Base-by-base conservation (phyloP, 2,888 invertebrate species). In the Desoria tigrina region DNA sequence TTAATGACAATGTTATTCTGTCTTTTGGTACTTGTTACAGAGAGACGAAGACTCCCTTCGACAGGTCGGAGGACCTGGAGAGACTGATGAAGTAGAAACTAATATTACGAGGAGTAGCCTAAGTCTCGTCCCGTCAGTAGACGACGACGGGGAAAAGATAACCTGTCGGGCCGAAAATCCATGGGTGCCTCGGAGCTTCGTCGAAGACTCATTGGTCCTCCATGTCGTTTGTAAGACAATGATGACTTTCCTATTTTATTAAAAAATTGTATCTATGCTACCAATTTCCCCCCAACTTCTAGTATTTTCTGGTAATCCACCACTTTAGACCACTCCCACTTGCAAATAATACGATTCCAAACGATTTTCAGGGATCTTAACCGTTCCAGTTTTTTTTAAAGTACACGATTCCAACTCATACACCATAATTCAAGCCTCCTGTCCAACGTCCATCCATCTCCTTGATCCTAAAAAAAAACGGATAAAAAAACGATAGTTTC, bases 91-190 rank as follows among this genome's bases (percentile, higher is more conserved):
- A 66, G 69, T 63, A 63, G 90, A 90, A 79, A 92, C 92, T 81
- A 92, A 92, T 81, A 84, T 89, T 77, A 92, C 92, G 73, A 86
- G 89, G 79, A 92, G 92, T 79, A 89, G 89, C 81, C 84, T 94
- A 82, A 90, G 88, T 81, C 92, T 93, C 83, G 89, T 90, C 78
- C 93, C 93, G 64, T 89, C 90, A 65, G 87, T 24, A 4, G 92
- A 92, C 79, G 93, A 94, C 82, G 90, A 93, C 83, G 91, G 90
- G 77, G 92, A 92, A 83, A 86, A 87, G 77, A 87, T 94, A 83
- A 90, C 89, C 68, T 94, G 94, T 82, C 86, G 92, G 78, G 90
- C 92, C 11, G 92, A 93, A 84, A 94, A 94, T 85, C 92, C 92
- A 70, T 90, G 90, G 84, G 90, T 92, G 77, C 90, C 90, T 70